Evolutionary conservation across 2,797 vertebrate genomes (phyloP), one percentile per base, ranked within the genome.

Genomic region (Anolis apletophallus): DNA sequence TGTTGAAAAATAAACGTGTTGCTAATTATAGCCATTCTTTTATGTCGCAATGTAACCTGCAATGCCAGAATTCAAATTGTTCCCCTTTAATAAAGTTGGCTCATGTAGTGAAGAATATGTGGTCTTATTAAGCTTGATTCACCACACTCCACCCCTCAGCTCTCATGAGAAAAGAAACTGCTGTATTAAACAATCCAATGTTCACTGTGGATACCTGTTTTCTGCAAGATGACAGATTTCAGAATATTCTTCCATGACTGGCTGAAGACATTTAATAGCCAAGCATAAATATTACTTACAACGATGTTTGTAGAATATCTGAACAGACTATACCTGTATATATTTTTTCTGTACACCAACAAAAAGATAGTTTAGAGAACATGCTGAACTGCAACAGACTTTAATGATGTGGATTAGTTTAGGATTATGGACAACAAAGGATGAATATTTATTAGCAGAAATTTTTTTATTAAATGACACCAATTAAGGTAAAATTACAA

Each of bases 1-100:
- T 83, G 36, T 32, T 91, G 73, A 72, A 93, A 95, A 93, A 92
- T 88, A 72, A 93, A 90, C 36, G 73, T 69, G n/a, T 80, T 94
- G 67, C 55, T 91, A 91, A 89, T 91, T 93, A 93, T 87, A 92
- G 74, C 40, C 40, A 68, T 52, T 92, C 14, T 86, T 93, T 26
- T 87, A 90, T 92, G 92, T 91, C 26, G 89, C 40, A 52, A 73
- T 80, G 29, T 80, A 91, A 85, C 83, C 86, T 90, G n/a, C 34
- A 89, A 92, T 80, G 83, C 2, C 5, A 91, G 69, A 75, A 83
- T 36, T 90, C 85, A 90, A 90, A 91, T 85, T 81, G 77, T 32
- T 86, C 81, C 32, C 85, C 76, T 84, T 90, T 34, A 68, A 71
- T 36, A 73, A 93, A 90, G 23, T 76, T 87, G 3, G 67, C 29